phyloP scores from a whole-genome alignment of 2,113 vertebrate species.

The Sylvietta virens region DNA sequence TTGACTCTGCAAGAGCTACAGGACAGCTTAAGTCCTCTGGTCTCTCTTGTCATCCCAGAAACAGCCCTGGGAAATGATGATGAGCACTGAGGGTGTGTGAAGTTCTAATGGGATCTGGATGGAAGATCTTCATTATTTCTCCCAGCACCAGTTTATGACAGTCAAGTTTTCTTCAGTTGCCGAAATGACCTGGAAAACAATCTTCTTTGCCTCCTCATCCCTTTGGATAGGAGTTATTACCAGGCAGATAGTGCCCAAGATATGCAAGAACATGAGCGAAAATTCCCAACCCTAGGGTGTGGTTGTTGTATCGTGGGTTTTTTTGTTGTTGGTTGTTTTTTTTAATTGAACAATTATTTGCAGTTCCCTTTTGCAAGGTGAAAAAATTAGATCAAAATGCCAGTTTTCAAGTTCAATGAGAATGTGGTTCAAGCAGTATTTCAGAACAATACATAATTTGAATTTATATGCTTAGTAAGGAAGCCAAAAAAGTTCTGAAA shows the following conservation, averaged over 20 bases:
- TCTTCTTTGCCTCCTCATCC: neutral
- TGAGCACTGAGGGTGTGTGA: rapidly evolving
- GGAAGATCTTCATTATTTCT: neutral
- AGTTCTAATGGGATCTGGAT: neutral
- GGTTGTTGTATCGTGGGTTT: neutral
- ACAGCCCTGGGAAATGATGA: neutral
- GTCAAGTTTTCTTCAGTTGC: neutral
- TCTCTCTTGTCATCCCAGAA: neutral
- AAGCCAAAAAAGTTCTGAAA: neutral
- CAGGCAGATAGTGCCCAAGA: neutral
- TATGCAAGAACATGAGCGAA: neutral
- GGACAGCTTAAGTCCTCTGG: neutral
- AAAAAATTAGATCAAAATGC: neutral
- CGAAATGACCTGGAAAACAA: neutral
- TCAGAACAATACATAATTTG: neutral
- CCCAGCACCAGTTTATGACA: neutral
- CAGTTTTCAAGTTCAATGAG: neutral
- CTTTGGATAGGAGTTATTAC: neutral
- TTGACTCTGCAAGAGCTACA: neutral
- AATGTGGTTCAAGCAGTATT: neutral
- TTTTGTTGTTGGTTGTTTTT: neutral
- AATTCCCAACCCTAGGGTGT: neutral
- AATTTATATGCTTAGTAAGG: neutral
- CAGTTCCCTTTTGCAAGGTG: neutral
- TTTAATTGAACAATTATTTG: neutral